Conservation (phyloP, 2,888 invertebrate species). For the Drosophila yooni region DNA sequence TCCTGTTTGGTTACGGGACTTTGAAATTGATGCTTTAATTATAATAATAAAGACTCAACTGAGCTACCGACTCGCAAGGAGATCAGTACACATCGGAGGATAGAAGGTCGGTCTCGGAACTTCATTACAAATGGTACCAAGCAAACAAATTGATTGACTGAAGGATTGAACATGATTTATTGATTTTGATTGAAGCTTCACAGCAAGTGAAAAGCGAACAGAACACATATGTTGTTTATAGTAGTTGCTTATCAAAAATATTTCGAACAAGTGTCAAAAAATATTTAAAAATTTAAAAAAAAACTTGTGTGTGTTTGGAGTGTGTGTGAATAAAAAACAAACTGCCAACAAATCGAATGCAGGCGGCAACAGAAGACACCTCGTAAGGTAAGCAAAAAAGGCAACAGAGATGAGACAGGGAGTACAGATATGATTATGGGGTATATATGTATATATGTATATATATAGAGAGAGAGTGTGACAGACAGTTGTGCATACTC, state of each 20-base stretch:
- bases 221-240: background rate
- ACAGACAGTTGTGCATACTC: conserved; percentile 24
- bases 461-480: background rate
- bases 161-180: background rate
- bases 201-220: background rate
- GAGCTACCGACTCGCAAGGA: background rate
- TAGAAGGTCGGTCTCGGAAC: background rate
- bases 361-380: background rate
- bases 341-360: background rate
- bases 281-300: background rate
- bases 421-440: background rate
- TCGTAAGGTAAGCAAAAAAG: conserved; percentile 7
- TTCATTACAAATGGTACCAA: background rate
- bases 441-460: background rate
- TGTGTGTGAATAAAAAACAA: background rate
- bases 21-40: too few relatives aligned
- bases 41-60: background rate
- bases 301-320: background rate
- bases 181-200: background rate
- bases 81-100: background rate
- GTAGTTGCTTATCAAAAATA: conserved; percentile 15
- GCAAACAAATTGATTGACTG: background rate
- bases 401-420: background rate
- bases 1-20: background rate
- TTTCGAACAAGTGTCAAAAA: conserved; percentile 24